A percentile compares a stretch with the other conserved stretches of the same genome.
Conservation (phyloP, 2,113 vertebrate species). For the Poeciliopsis turrubarensis region DNA sequence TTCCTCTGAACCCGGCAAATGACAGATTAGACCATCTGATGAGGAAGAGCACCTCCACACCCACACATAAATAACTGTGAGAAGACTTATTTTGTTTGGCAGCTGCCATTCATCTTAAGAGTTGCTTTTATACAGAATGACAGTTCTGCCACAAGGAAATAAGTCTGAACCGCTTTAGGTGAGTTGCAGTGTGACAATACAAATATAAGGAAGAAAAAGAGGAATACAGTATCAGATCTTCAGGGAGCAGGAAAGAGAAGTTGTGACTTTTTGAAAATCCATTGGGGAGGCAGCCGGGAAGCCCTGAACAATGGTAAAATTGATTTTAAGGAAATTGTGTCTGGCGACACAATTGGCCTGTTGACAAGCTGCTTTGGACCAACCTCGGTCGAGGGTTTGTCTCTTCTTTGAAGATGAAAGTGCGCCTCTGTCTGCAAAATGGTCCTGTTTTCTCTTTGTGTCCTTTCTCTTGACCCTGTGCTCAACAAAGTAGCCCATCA, state of each 20-base stretch:
- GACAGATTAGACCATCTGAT: conserved; percentile 56
- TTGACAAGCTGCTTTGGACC: conserved; percentile 50
- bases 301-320: conserved; percentile 13
- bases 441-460: background rate
- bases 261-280: conserved; percentile 20
- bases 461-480: conserved; percentile 14
- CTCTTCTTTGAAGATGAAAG: conserved; percentile 32
- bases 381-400: conserved; percentile 58
- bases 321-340: conserved; percentile 48
- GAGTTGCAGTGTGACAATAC: conserved; percentile 30
- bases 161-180: conserved; percentile 33
- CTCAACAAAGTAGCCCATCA: conserved; percentile 15
- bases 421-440: conserved; percentile 16
- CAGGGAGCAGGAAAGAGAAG: background rate
- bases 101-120: conserved; percentile 54
- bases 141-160: conserved; percentile 43
- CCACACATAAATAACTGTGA: conserved; percentile 24
- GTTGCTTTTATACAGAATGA: conserved; percentile 48
- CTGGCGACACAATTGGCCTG: conserved; percentile 20
- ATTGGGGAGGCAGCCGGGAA: conserved; percentile 20
- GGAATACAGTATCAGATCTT: conserved; percentile 8
- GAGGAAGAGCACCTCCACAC: conserved; percentile 12
- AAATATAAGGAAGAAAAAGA: background rate
- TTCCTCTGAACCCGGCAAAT: conserved; percentile 43
- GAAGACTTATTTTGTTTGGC: conserved; percentile 47